Evolutionary conservation across 2,888 invertebrate genomes (phyloP).

Genomic region (Liodrosophila aerea): DNA sequence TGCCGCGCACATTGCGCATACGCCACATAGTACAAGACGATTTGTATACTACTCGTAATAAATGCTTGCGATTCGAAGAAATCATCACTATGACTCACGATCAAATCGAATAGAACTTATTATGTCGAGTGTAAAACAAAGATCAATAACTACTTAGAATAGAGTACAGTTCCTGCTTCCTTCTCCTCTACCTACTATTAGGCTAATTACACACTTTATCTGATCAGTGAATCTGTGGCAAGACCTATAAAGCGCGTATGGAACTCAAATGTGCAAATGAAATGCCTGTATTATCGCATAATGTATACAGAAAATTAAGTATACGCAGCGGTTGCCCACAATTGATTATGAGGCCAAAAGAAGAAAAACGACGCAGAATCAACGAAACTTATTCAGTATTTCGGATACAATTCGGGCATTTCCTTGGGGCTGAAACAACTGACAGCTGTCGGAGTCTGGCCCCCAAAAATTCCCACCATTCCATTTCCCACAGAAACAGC

Average conservation of each 20-base stretch:
- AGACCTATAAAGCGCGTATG: conserved; percentile 16
- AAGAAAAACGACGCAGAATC: conserved; percentile 8
- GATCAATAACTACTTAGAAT: neutral
- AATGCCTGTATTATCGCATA: neutral
- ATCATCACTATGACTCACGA: neutral
- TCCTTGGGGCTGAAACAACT: conserved; percentile 29
- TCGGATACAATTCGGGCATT: conserved; percentile 14
- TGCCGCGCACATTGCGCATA: conserved; percentile 44
- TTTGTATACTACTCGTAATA: conserved; percentile 7
- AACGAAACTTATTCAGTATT: conserved; percentile 8
- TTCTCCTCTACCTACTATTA: too few species aligned
- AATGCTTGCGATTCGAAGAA: conserved; percentile 2
- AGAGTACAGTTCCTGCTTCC: too few species aligned
- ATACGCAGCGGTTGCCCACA: conserved; percentile 33
- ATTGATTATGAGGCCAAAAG: conserved; percentile 13
- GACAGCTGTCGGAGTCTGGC: conserved; percentile 30
- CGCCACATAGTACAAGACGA: conserved; percentile 25
- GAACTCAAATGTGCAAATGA: conserved; percentile 6
- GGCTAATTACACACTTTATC: too few species aligned
- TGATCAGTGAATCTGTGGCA: conserved; percentile 2
- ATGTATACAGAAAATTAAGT: conserved; percentile 25
- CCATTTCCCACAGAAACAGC: neutral
- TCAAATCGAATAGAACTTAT: too few species aligned
- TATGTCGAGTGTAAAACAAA: too few species aligned
- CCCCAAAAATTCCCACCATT: too few species aligned